Evolutionary conservation across 2,888 invertebrate genomes (phyloP).

Genomic region (Dynastes maya): DNA sequence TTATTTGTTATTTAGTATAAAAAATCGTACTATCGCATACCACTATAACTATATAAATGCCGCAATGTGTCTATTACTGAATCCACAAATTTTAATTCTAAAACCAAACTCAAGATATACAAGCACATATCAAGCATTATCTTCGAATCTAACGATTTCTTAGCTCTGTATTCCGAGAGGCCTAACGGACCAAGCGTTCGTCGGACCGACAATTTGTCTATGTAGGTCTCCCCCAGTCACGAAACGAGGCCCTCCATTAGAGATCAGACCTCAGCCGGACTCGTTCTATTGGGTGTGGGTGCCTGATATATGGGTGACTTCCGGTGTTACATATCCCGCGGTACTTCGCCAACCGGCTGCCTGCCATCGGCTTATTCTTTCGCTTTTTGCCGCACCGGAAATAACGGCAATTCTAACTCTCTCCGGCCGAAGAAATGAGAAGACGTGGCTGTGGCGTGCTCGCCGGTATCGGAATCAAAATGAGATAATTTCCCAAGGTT

Average conservation of each 20-base stretch:
- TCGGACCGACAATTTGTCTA: conserved; percentile 49
- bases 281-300: conserved; percentile 63
- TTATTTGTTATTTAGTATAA: no score
- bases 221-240: conserved; percentile 65
- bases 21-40: no score
- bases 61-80: no score
- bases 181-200: conserved; percentile 8
- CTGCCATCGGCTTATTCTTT: not conserved
- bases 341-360: conserved; percentile 10
- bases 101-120: not conserved
- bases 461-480: conserved; percentile 28
- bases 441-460: not conserved
- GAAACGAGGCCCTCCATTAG: conserved; percentile 61
- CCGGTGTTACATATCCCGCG: conserved; percentile 62
- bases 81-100: no score
- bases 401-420: conserved; percentile 17
- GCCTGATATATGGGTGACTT: conserved; percentile 66
- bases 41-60: no score
- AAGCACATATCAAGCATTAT: not conserved
- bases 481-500: conserved; percentile 20
- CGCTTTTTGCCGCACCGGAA: conserved; percentile 5
- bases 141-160: not conserved
- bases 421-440: not conserved
- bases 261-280: conserved; percentile 51
- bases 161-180: not conserved